Conservation (phyloP, 2,797 vertebrate species). For the Myiotriccus ornatus region DNA sequence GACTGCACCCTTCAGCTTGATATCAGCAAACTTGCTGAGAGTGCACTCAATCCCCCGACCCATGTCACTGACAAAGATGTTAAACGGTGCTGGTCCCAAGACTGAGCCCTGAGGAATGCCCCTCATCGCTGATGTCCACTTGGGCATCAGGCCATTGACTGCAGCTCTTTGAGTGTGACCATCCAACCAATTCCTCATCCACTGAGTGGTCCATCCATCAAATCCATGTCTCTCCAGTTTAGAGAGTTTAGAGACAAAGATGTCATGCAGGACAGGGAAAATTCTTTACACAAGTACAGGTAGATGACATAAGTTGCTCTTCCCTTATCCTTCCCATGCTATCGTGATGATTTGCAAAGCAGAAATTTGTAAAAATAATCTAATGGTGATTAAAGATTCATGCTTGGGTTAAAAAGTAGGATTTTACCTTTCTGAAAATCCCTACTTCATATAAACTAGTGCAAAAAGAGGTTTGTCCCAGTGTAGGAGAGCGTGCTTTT, state of each 20-base stretch:
- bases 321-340: not conserved
- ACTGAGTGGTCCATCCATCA: not conserved
- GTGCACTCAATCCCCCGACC: rapidly evolving
- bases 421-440: not conserved
- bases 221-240: not conserved
- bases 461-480: not conserved
- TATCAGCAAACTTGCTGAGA: not conserved
- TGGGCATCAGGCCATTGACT: not conserved
- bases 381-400: not conserved
- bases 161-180: not conserved
- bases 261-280: not conserved
- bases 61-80: not conserved
- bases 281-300: not conserved
- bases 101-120: not conserved
- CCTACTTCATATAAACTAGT: not conserved
- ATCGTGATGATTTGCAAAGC: not conserved
- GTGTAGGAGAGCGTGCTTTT: not conserved
- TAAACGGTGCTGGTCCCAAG: not conserved
- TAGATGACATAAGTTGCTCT: not conserved
- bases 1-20: no score
- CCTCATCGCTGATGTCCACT: not conserved
- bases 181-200: not conserved
- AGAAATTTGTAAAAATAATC: not conserved
- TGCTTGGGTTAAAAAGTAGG: not conserved
- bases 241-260: not conserved